phyloP scores from a whole-genome alignment of 2,113 vertebrate genomes.

The Mormyrus iriodes region DNA sequence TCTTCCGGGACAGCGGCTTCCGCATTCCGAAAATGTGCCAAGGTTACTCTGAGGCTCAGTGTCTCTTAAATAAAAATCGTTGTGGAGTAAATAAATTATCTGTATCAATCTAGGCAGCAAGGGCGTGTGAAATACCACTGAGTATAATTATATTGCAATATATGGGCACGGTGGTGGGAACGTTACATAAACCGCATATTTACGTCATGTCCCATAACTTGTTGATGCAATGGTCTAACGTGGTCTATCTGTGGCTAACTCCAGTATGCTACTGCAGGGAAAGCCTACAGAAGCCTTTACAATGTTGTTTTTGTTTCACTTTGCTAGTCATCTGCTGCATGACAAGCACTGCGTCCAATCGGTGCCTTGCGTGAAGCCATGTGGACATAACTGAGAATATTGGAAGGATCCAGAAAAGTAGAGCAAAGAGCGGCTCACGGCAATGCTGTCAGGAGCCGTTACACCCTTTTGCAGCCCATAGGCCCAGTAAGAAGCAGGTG shows the following conservation, averaged over 20 bases:
- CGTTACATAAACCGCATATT: conserved; percentile 51
- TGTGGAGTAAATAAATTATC: conserved; percentile 53
- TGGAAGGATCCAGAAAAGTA: not conserved
- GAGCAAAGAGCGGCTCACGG: not conserved
- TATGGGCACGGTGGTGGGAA: conserved; percentile 35
- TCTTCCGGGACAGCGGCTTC: conserved; percentile 38
- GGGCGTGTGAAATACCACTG: conserved; percentile 41
- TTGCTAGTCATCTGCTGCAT: conserved; percentile 37
- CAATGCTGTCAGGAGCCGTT: not conserved
- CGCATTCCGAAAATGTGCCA: conserved; percentile 32
- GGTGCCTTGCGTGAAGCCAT: not conserved
- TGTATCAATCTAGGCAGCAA: conserved; percentile 44
- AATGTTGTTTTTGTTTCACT: conserved; percentile 27
- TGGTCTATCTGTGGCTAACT: conserved; percentile 34
- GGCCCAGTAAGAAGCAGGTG: not conserved
- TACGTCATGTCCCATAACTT: conserved; percentile 37
- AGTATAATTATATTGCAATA: conserved; percentile 48
- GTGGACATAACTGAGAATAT: not conserved
- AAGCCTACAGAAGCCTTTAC: conserved; percentile 33
- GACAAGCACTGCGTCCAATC: conserved; percentile 31
- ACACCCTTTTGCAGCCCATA: not conserved
- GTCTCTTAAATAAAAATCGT: conserved; percentile 52
- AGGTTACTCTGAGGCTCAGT: conserved; percentile 47
- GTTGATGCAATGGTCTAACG: conserved; percentile 36
- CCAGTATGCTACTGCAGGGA: conserved; percentile 24